A percentile compares a stretch with the other conserved stretches of the same genome.
Conservation (phyloP, 2,113 vertebrate species). For the Tympanuchus pallidicinctus region DNA sequence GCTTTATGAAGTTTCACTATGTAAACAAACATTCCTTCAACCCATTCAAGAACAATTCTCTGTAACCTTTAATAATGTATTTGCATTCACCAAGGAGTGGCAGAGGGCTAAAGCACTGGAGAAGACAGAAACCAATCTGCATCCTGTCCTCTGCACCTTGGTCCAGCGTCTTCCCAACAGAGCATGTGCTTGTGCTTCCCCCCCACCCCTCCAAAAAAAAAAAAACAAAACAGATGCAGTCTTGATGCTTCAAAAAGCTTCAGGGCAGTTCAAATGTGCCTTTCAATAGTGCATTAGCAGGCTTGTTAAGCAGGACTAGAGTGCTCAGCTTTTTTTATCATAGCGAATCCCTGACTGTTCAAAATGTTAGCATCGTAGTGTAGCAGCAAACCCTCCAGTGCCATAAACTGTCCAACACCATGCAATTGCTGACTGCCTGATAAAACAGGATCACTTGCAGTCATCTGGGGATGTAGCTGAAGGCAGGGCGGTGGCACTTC, state of each 20-base stretch:
- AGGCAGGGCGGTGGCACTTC: neutral
- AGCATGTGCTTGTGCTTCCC: neutral
- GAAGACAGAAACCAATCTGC: neutral
- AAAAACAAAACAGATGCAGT: neutral
- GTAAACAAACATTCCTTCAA: constrained; percentile 1
- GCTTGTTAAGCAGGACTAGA: constrained; percentile 53
- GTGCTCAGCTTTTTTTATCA: constrained; percentile 41
- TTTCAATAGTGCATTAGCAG: constrained; percentile 46
- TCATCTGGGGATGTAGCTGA: neutral
- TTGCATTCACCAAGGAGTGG: neutral
- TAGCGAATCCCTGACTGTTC: neutral
- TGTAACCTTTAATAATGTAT: neutral
- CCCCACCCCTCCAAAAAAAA: neutral
- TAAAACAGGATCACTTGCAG: neutral
- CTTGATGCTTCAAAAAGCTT: constrained; percentile 46
- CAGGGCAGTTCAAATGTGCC: constrained; percentile 50
- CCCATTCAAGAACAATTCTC: neutral
- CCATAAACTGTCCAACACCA: neutral
- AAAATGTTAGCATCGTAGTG: constrained; percentile 20
- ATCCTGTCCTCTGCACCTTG: neutral
- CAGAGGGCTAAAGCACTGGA: neutral
- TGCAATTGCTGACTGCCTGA: neutral
- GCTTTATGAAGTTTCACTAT: neutral
- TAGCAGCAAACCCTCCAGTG: neutral
- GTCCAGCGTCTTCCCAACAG: neutral